Conservation (phyloP, 2,888 invertebrate species). For the Leptodirus hochenwartii region DNA sequence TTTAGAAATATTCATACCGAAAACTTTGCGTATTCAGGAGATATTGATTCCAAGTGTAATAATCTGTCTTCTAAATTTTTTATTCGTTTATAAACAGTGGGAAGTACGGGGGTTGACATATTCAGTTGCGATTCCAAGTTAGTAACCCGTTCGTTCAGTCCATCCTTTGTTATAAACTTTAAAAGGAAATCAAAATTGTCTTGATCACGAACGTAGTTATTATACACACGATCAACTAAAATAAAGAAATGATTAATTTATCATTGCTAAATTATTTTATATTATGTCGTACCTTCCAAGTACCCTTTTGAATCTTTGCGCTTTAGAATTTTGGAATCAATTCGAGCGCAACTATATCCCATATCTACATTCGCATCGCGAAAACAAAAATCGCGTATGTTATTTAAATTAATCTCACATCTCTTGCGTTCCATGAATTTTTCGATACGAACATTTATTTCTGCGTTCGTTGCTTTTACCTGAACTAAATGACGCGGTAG, state of each 20-base stretch:
- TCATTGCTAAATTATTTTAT: too few species aligned
- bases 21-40: conserved; percentile 64
- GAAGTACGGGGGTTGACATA: conserved; percentile 33
- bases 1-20: conserved; percentile 30
- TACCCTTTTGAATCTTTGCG: conserved; percentile 62
- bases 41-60: conserved; percentile 51
- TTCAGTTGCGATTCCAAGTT: conserved; percentile 44
- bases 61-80: conserved; percentile 59
- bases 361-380: conserved; percentile 17
- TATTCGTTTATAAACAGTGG: conserved; percentile 46
- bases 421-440: conserved; percentile 61
- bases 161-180: conserved; percentile 25
- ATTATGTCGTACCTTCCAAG: conserved; percentile 60
- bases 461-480: conserved; percentile 45
- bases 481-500: conserved; percentile 39
- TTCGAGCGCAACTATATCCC: conserved; percentile 49
- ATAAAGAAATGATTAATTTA: too few species aligned
- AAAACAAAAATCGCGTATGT: conserved; percentile 56
- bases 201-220: conserved; percentile 42
- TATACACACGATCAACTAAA: conserved; percentile 49
- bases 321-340: conserved; percentile 51
- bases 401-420: conserved; percentile 51
- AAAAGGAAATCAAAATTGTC: conserved; percentile 30
- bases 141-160: conserved; percentile 49
- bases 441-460: conserved; percentile 48